A percentile compares a stretch with the other conserved stretches of the same genome.
phyloP scores from a whole-genome alignment of 2,113 vertebrate species.

The Elaphurus davidianus region DNA sequence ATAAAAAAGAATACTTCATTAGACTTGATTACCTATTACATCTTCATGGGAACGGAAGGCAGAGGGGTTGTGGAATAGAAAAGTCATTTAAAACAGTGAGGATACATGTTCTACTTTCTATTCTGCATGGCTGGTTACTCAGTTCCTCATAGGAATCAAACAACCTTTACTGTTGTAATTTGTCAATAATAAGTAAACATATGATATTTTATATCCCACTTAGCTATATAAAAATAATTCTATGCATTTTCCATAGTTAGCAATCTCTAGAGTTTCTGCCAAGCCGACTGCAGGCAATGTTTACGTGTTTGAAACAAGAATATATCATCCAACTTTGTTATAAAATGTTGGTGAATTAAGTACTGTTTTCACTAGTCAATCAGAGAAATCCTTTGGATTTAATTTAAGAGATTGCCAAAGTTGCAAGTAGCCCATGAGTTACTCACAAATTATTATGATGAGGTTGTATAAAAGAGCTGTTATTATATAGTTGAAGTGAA shows the following conservation, averaged over 20 bases:
- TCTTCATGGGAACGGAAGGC: not conserved
- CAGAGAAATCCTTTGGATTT: not conserved
- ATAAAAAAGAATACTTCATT: slow-evolving; percentile 40
- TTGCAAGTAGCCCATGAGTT: not conserved
- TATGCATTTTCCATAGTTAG: not conserved
- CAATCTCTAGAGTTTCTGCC: not conserved
- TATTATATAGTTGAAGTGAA: not conserved
- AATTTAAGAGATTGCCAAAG: not conserved
- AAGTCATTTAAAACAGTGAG: slow-evolving; percentile 27
- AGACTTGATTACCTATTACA: slow-evolving; percentile 6
- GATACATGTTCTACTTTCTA: not conserved
- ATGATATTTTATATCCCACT: not conserved
- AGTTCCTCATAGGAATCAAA: not conserved
- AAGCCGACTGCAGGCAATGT: not conserved
- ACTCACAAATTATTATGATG: accelerated
- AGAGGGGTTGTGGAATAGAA: not conserved
- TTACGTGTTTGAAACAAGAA: slow-evolving; percentile 1
- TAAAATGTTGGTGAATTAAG: slow-evolving; percentile 20
- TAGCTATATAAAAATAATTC: not conserved
- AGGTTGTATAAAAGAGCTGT: not conserved
- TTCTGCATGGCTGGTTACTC: not conserved
- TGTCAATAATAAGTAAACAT: not conserved
- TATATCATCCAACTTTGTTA: slow-evolving; percentile 17
- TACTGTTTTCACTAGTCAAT: not conserved
- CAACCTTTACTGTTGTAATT: not conserved